These are phyloP conservation scores for Drepana arcuata DNA, from an alignment of 1,140 invertebrate species.

Conservation along the genomic window DNA sequence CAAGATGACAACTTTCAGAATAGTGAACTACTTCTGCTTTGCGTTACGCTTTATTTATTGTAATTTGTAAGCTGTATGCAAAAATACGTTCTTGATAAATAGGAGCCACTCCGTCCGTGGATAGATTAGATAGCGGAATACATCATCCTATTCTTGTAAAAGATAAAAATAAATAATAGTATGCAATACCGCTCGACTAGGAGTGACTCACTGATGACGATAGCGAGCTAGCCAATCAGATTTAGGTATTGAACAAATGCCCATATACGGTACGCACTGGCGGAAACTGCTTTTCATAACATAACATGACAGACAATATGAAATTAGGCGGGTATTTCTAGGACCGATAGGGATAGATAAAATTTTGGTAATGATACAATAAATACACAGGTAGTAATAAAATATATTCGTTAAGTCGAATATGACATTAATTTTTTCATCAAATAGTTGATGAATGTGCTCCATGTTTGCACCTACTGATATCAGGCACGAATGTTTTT, in stretches of 20 bases:
- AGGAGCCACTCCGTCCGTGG: conserved; percentile 20
- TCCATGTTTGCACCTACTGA: neutral
- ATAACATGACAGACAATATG: conserved; percentile 13
- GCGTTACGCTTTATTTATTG: conserved; percentile 19
- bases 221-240: conserved; percentile 46
- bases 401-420: too few relatives aligned
- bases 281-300: conserved; percentile 39
- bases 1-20: conserved; percentile 46
- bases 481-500: too few relatives aligned
- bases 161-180: conserved; percentile 22
- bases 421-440: neutral
- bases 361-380: too few relatives aligned
- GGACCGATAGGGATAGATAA: too few relatives aligned
- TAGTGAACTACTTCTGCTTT: conserved; percentile 26
- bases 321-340: too few relatives aligned
- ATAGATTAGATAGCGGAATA: conserved; percentile 44
- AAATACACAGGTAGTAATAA: too few relatives aligned
- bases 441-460: neutral
- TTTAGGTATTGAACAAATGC: conserved; percentile 57
- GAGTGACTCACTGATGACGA: conserved; percentile 60
- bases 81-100: conserved; percentile 24
- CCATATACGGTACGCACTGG: conserved; percentile 65
- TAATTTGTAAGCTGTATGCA: conserved; percentile 26
- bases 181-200: conserved; percentile 22
- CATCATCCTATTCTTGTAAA: conserved; percentile 27